These are phyloP conservation scores for Helicoverpa zea DNA, from an alignment of 1,140 invertebrate species.

Conservation along the genomic window DNA sequence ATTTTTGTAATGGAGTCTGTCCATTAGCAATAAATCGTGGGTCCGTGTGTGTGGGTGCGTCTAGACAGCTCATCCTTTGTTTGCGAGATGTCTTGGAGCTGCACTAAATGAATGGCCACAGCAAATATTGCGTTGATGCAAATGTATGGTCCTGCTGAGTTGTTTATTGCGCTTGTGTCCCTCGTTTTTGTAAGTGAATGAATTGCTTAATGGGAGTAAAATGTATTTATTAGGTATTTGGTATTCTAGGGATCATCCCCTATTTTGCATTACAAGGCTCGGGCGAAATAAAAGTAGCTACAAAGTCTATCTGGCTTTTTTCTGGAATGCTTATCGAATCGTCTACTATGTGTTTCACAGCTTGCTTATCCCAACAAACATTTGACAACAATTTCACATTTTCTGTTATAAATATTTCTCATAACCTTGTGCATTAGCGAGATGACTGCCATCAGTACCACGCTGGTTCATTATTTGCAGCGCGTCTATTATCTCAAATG, in stretches of 20 bases:
- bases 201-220: background rate
- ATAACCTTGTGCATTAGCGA: background rate
- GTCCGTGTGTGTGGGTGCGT: slow-evolving; percentile 44
- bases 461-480: background rate
- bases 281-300: too few relatives aligned
- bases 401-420: background rate
- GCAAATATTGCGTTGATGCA: slow-evolving; percentile 27
- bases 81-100: slow-evolving; percentile 33
- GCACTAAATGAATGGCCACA: slow-evolving; percentile 11
- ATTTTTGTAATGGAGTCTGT: slow-evolving; percentile 64
- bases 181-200: background rate
- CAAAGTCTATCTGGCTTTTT: too few relatives aligned
- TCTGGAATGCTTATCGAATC: too few relatives aligned
- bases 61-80: slow-evolving; percentile 53
- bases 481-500: slow-evolving; percentile 2
- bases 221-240: background rate
- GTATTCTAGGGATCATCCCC: background rate
- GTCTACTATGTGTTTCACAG: background rate
- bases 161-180: slow-evolving; percentile 17
- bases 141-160: slow-evolving; percentile 22
- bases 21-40: slow-evolving; percentile 62
- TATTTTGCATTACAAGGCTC: background rate
- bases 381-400: background rate
- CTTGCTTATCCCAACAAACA: background rate
- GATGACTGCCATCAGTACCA: slow-evolving; percentile 3